Evolutionary conservation across 2,113 vertebrate species (phyloP), one percentile per base, ranked within the genome.

Genomic region (Camelus bactrianus): DNA sequence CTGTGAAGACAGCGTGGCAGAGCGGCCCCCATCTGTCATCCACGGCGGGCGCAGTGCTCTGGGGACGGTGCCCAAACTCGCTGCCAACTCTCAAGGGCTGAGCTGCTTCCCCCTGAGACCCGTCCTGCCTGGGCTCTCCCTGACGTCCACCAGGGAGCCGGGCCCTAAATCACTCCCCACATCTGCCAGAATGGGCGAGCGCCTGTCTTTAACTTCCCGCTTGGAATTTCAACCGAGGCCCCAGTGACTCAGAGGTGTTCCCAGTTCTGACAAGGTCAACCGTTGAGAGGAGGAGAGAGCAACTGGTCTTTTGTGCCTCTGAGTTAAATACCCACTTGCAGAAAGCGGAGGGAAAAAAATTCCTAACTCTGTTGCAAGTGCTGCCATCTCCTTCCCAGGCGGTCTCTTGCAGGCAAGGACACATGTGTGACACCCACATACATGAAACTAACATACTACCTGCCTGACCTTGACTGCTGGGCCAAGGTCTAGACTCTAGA

Each of bases 11-110:
- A 11, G 93, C 12, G 5, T n/a, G n/a, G 86, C 65, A 58, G 30
- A 62, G 87, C 93, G 54, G 94, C 91, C 96, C 90, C 98, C 97
- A 97, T 98, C 98, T 98, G 98, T 97, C 97, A 93, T 0, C 95
- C 19, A 0, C 0, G 15, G 67, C 28, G 0, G 58, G 72, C 88
- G 9, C 14, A 5, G 52, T 0, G 0, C 83, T 75, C 76, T 30
- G 56, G 91, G 77, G 82, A 73, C 0, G 2, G 46, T 72, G 90
- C 77, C 77, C 5, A 1, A 54, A 54, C 76, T 84, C 9, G 4
- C 58, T 42, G 80, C 94, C 83, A 92, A 8, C 75, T 69, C 38
- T 0, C 20, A 6, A 16, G 26, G 67, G 85, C 26, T 5, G 3
- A 62, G 70, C 35, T 48, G 67, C 87, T 56, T n/a, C 56, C 58